These are phyloP conservation scores for Heteromormyrus szaboi DNA, from an alignment of 2,797 vertebrate genomes.

Conservation along the genomic window DNA sequence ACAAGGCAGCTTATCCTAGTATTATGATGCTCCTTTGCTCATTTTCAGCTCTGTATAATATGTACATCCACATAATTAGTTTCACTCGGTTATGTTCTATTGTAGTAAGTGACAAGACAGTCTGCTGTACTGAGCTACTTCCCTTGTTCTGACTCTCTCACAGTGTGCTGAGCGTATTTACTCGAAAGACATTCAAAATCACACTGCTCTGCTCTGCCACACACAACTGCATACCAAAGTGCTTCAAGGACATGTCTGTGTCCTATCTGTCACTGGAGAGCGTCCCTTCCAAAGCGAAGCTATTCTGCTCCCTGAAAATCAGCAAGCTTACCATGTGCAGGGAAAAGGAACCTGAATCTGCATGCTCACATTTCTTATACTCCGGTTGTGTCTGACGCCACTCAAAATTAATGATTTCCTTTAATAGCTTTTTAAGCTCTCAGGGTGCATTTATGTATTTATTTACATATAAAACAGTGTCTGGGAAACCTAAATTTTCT, in stretches of 20 bases:
- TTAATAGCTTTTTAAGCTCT: slow-evolving; percentile 38
- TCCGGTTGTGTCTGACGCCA: slow-evolving; percentile 37
- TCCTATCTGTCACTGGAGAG: background rate
- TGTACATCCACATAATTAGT: background rate
- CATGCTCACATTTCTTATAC: slow-evolving; percentile 54
- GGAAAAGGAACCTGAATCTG: slow-evolving; percentile 44
- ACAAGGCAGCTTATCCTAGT: background rate
- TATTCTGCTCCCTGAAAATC: slow-evolving; percentile 29
- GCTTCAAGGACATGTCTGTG: slow-evolving; percentile 44
- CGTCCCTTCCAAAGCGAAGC: background rate
- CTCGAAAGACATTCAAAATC: slow-evolving; percentile 36
- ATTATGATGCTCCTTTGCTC: slow-evolving; percentile 15
- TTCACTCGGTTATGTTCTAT: slow-evolving; percentile 17
- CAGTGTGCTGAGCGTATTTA: slow-evolving; percentile 30
- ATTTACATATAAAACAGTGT: slow-evolving; percentile 60
- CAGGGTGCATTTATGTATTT: slow-evolving; percentile 40
- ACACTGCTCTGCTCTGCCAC: slow-evolving; percentile 27
- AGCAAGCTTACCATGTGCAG: slow-evolving; percentile 47
- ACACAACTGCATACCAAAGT: slow-evolving; percentile 33
- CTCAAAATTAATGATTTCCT: slow-evolving; percentile 48
- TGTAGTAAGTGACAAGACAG: slow-evolving; percentile 21
- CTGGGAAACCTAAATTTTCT: slow-evolving; percentile 29
- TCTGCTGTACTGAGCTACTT: slow-evolving; percentile 18
- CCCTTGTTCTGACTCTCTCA: slow-evolving; percentile 23
- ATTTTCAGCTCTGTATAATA: background rate